phyloP scores from a whole-genome alignment of 2,797 vertebrate genomes.

The Eleutherodactylus coqui region DNA sequence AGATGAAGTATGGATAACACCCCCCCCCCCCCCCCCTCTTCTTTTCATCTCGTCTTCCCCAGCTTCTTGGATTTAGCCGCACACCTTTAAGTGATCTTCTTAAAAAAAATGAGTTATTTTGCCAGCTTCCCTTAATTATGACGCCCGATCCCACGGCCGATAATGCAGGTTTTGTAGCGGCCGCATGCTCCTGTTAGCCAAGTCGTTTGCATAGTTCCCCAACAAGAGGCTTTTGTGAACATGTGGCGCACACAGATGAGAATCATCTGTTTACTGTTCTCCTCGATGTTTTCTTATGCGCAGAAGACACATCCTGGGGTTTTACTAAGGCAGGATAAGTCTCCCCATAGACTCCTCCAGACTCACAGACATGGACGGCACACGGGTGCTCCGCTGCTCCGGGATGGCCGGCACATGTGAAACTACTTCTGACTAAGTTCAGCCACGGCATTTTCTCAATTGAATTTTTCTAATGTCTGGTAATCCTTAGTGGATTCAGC shows the following conservation, averaged over 20 bases:
- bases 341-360: slow-evolving; percentile 68
- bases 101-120: slow-evolving; percentile 1
- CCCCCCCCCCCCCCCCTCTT: neutral
- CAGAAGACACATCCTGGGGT: slow-evolving; percentile 70
- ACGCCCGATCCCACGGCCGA: slow-evolving; percentile 63
- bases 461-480: slow-evolving; percentile 46
- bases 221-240: slow-evolving; percentile 69
- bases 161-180: slow-evolving; percentile 57
- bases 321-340: slow-evolving; percentile 72
- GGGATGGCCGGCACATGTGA: slow-evolving; percentile 49
- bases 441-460: slow-evolving; percentile 37
- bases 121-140: slow-evolving; percentile 61
- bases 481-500: slow-evolving; percentile 48
- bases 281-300: slow-evolving; percentile 67
- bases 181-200: slow-evolving; percentile 63
- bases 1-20: neutral
- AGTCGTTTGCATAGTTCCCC: slow-evolving; percentile 63
- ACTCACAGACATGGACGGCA: slow-evolving; percentile 64
- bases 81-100: slow-evolving; percentile 17
- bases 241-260: slow-evolving; percentile 69
- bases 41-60: neutral
- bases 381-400: slow-evolving; percentile 38
- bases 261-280: slow-evolving; percentile 75
- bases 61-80: neutral
- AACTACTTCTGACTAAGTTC: slow-evolving; percentile 40